These are phyloP conservation scores for Camponotus fellah DNA, from an alignment of 2,888 invertebrate species.

Conservation along the genomic window DNA sequence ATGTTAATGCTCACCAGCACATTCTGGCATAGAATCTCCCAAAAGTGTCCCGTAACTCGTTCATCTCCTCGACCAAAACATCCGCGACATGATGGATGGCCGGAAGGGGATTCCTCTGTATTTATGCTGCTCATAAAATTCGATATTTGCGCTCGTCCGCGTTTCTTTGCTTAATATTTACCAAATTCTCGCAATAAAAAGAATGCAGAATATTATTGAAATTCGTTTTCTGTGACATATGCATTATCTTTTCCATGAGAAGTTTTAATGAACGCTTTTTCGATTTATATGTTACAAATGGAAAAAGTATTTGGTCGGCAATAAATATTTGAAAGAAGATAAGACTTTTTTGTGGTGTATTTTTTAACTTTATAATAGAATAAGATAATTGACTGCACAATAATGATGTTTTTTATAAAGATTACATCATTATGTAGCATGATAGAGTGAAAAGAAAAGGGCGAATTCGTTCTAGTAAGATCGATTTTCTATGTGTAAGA, in stretches of 20 bases:
- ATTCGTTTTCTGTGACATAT: neutral
- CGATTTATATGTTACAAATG: neutral
- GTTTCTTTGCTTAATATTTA: constrained; percentile 10
- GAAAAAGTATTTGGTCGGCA: neutral
- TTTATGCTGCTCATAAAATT: constrained; percentile 58
- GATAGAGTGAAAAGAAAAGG: constrained; percentile 67
- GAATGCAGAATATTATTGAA: neutral
- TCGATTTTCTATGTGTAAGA: constrained; percentile 68
- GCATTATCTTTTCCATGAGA: neutral
- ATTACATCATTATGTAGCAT: constrained; percentile 61
- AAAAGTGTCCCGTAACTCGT: constrained; percentile 65
- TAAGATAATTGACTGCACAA: constrained; percentile 1
- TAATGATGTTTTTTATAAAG: constrained; percentile 65
- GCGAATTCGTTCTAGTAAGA: constrained; percentile 51
- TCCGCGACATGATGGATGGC: constrained; percentile 60
- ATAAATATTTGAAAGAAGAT: neutral
- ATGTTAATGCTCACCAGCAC: constrained; percentile 39
- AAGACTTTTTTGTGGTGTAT: neutral
- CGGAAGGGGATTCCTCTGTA: constrained; percentile 55
- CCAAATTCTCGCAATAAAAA: neutral
- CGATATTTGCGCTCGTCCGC: neutral
- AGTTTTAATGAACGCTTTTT: neutral
- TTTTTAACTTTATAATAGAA: neutral
- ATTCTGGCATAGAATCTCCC: constrained; percentile 18
- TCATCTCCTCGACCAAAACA: constrained; percentile 48